phyloP scores from a whole-genome alignment of 2,113 vertebrate genomes.

The Chlorocebus sabaeus region DNA sequence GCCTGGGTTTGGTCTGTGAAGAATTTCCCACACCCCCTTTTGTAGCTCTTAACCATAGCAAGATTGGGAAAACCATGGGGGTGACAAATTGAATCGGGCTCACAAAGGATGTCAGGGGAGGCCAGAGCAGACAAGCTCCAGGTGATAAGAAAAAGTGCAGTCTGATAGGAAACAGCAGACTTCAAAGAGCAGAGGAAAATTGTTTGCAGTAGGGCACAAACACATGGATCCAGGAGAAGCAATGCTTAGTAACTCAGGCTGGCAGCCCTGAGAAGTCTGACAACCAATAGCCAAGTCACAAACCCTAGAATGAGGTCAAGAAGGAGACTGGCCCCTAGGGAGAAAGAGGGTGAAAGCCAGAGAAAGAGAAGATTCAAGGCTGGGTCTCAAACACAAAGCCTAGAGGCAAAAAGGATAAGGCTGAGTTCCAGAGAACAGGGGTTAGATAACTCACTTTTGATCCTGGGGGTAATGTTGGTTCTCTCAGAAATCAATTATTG shows the following conservation, averaged over 20 bases:
- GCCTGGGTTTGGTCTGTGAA: background rate
- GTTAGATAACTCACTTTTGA: background rate
- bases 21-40: background rate
- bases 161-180: background rate
- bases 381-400: background rate
- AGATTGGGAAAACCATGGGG: background rate
- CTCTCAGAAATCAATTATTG: background rate
- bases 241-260: background rate
- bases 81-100: background rate
- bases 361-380: background rate
- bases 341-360: background rate
- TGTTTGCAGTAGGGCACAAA: background rate
- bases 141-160: background rate
- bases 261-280: background rate
- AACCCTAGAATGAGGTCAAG: background rate
- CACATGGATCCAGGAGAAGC: background rate
- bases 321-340: background rate
- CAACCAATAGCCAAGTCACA: background rate
- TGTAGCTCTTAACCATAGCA: background rate
- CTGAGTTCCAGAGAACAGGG: fast-evolving
- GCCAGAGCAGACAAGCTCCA: background rate
- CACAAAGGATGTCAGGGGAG: background rate
- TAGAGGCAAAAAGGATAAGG: background rate
- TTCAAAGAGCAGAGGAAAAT: background rate
- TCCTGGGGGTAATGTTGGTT: background rate